Evolutionary conservation across 2,113 vertebrate species (phyloP).

Genomic region (Solea senegalensis): DNA sequence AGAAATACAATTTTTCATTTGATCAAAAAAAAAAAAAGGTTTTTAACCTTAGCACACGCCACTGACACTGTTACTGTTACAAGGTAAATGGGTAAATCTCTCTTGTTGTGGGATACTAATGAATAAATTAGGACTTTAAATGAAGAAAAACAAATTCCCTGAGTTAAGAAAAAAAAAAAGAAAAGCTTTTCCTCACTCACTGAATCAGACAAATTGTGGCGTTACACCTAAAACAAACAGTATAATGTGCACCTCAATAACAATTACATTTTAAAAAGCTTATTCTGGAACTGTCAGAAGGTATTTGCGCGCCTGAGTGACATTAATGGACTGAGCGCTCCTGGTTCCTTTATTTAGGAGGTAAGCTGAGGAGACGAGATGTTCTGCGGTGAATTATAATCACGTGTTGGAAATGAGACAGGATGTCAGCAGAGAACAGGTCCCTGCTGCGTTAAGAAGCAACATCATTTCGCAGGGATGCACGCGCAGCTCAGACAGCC

Average conservation of each 20-base stretch:
- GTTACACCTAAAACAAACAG: slow-evolving; percentile 28
- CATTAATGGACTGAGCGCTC: slow-evolving; percentile 60
- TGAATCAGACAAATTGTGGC: slow-evolving; percentile 27
- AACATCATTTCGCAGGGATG: slow-evolving; percentile 35
- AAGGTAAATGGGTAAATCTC: slow-evolving; percentile 29
- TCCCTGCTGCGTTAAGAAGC: slow-evolving; percentile 47
- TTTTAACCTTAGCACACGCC: slow-evolving; percentile 15
- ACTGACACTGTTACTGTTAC: slow-evolving; percentile 35
- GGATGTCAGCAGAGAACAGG: slow-evolving; percentile 43
- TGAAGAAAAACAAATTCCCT: slow-evolving; percentile 28
- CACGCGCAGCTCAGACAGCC: slow-evolving; percentile 15
- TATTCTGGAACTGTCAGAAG: slow-evolving; percentile 44
- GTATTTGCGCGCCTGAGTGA: slow-evolving; percentile 48
- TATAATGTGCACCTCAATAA: slow-evolving; percentile 30
- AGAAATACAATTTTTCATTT: slow-evolving; percentile 26
- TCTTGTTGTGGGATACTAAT: neutral
- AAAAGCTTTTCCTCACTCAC: neutral
- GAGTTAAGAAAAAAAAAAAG: neutral
- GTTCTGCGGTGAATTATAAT: slow-evolving; percentile 48
- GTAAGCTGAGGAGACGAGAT: slow-evolving; percentile 45
- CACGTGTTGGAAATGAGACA: slow-evolving; percentile 52
- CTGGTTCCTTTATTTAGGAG: slow-evolving; percentile 51
- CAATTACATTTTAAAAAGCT: slow-evolving; percentile 55
- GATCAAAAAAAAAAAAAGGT: slow-evolving; percentile 2
- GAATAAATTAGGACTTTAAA: slow-evolving; percentile 44